Conservation (phyloP, 2,113 vertebrate species). For the Saccopteryx bilineata region DNA sequence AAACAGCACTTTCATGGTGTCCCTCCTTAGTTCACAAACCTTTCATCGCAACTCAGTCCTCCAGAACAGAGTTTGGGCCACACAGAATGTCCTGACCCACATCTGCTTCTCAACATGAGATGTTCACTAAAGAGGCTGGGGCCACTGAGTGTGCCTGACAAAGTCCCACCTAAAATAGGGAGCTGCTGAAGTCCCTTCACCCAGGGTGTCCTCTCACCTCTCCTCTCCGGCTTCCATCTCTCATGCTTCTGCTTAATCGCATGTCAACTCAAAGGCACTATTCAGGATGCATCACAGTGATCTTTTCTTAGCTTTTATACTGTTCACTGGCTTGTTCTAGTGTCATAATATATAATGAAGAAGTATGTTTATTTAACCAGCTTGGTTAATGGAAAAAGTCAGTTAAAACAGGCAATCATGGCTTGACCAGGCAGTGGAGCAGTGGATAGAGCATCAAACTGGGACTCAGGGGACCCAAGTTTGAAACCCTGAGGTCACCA, state of each 20-base stretch:
- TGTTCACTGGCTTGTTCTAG: neutral
- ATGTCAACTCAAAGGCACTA: neutral
- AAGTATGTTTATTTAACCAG: neutral
- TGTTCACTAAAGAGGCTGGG: neutral
- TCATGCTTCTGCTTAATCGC: too few relatives aligned
- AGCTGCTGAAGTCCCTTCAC: too few relatives aligned
- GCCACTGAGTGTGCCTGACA: accelerated
- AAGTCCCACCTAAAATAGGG: accelerated
- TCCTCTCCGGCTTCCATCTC: too few relatives aligned
- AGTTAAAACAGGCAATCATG: neutral
- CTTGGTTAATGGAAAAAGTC: neutral
- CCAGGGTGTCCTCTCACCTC: accelerated
- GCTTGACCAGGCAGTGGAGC: too few relatives aligned
- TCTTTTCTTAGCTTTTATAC: neutral
- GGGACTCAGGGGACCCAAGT: too few relatives aligned
- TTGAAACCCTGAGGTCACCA: too few relatives aligned
- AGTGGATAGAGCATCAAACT: too few relatives aligned
- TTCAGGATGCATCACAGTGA: neutral
- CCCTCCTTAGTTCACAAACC: neutral
- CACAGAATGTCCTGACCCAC: neutral
- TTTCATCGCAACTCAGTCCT: neutral
- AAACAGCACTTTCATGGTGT: neutral
- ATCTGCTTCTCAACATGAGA: neutral
- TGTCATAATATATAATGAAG: neutral
- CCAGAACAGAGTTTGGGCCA: neutral